Evolutionary conservation across 2,888 invertebrate genomes (phyloP), one percentile per base, ranked within the genome.

Genomic region (Sericinus montela): DNA sequence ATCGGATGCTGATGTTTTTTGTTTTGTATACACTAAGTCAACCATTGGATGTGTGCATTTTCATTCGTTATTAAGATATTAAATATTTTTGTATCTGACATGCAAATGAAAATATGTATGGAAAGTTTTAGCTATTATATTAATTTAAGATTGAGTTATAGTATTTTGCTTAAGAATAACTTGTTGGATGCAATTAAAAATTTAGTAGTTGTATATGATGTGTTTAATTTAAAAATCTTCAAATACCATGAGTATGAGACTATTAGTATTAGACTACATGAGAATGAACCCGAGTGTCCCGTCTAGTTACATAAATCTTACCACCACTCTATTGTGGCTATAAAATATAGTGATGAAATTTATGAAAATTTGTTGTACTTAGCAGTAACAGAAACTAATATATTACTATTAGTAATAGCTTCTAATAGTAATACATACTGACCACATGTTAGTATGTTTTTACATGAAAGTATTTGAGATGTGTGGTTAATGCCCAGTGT

Each of bases 181-280:
- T 82, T 83, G 84, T 86, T 86, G 83, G 79, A 85, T 76, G 75
- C 78, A 77, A 86, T 81, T 79, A 83, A 86, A 83, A 76, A 80
- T 81, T 79, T 80, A 75, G 81, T 83, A 81, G 82, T 78, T 81
- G 55, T 45, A 67, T 41, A 56, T 55, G 60, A 56, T 54, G 60
- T 62, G 59, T 57, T 68, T 63, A 64, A 65, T 67, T 71, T 65
- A 14, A 13, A 38, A 25, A 23, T 23, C n/a, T 6, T 23, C 2
- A 3, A 38, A 23, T 9, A 29, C 1, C 10, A 19, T 3, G 2
- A 19, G 19, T 19, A 2, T 19, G 3, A 19, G 19, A 3, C 3
- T 5, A 19, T 3, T 19, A 19, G n/a, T n/a, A n/a, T n/a, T n/a
- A n/a, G n/a, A n/a, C n/a, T n/a, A n/a, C n/a, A n/a, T n/a, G n/a